Evolutionary conservation across 2,113 vertebrate species (phyloP), one percentile per base, ranked within the genome.

Genomic region (Colaptes auratus): DNA sequence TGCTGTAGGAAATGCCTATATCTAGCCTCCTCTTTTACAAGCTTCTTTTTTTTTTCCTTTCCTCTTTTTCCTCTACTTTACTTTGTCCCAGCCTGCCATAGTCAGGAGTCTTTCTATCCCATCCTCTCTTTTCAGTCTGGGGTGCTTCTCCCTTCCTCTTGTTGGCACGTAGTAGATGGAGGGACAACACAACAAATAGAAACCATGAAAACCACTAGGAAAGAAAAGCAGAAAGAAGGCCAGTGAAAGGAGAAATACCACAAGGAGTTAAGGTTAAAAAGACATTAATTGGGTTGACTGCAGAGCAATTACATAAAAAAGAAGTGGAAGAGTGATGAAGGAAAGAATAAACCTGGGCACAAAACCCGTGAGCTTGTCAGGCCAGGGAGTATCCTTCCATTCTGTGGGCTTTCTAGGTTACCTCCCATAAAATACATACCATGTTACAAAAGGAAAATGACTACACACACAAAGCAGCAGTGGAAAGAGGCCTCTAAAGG

Each of bases 1-100:
- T 33, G 4, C 27, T 88, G 5, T 78, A 92, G 88, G 86, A 94
- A 96, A 69, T 93, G 75, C 73, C 93, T 95, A 74, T 75, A 88
- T 86, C 31, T 59, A 93, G 65, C 35, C 25, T 76, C 60, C 27
- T 84, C 46, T 71, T 65, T 55, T 74, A 71, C 2, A 1, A 52
- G 10, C 30, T 59, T n/a, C 12, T 1, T 52, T 71, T 79, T 74
- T 58, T 64, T 56, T 12, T 50, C 42, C n/a, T 28, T 21, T 21
- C 21, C 21, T 50, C 20, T 21, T 24, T 52, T 7, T 52, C 11
- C 7, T 9, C 63, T 63, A 24, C 46, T 86, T 77, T 59, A 28
- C 39, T 86, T 80, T 24, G 3, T 70, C 23, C 42, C 64, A 92
- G 17, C 3, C 55, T 79, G 42, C 46, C 27, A 9, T 18, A 73